These are phyloP conservation scores for Lepilemur septentrionalis DNA, from an alignment of 2,797 vertebrate genomes.

Conservation along the genomic window DNA sequence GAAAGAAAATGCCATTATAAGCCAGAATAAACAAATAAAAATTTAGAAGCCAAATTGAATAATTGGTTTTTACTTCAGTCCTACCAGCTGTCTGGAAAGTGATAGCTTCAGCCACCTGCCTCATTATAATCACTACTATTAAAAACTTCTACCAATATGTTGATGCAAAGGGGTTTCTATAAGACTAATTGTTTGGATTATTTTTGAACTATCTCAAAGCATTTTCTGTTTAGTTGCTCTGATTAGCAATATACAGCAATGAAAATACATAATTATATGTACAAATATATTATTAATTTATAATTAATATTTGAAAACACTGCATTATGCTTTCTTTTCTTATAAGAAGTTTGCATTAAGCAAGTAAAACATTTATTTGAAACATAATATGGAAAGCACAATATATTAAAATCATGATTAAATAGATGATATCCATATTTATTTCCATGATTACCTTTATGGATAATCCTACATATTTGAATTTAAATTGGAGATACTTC, in stretches of 20 bases:
- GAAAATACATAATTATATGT: not conserved
- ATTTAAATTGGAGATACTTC: not conserved
- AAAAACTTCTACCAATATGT: conserved; percentile 6
- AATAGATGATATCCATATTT: not conserved
- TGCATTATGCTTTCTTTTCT: not conserved
- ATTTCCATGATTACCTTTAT: not conserved
- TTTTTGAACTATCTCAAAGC: conserved; percentile 31
- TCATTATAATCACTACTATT: conserved; percentile 67
- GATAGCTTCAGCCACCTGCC: conserved; percentile 76
- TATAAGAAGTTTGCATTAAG: not conserved
- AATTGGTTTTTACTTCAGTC: conserved; percentile 71
- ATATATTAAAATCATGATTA: not conserved
- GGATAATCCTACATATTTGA: not conserved
- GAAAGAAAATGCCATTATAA: conserved; percentile 62
- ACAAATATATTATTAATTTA: not conserved
- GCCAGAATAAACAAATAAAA: conserved; percentile 81
- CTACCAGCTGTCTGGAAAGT: conserved; percentile 81
- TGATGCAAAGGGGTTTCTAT: not conserved
- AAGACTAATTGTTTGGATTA: conserved; percentile 36
- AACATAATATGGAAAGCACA: not conserved
- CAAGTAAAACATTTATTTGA: not conserved
- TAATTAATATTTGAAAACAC: not conserved
- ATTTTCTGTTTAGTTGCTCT: not conserved
- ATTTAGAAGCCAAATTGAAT: conserved; percentile 59
- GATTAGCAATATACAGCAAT: not conserved